Evolutionary conservation across 2,113 vertebrate genomes (phyloP), one percentile per base, ranked within the genome.

Genomic region (Centrocercus urophasianus): DNA sequence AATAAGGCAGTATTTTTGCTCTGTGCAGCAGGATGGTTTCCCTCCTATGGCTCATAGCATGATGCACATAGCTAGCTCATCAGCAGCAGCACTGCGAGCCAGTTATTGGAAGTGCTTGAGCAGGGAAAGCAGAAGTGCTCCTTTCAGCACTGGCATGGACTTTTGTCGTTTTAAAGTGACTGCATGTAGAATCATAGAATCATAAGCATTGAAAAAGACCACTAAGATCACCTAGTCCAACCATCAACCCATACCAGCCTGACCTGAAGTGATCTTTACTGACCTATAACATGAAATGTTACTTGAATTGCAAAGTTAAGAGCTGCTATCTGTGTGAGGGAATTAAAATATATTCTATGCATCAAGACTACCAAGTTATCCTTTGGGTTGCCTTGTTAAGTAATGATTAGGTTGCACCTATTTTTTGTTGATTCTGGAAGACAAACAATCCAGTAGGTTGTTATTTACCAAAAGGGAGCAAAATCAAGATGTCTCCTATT

Each of bases 41-140:
- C 45, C 56, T 78, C 43, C 34, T 48, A 21, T 34, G 71, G 38
- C n/a, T 40, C 32, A 8, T 48, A 25, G 25, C 0, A 0, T 6
- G 12, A 6, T 70, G 45, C 11, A 9, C 0, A 0, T 45, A 16
- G 19, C 45, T 86, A 38, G 38, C 38, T 38, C 38, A 38, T 38
- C 38, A 38, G 10, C 24, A 11, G 36, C 0, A 0, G 32, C 4
- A 5, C 43, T 54, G 5, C 4, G 6, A 69, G 30, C 54, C 59
- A 15, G 10, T 2, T 7, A 24, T 10, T 13, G 17, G 32, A 19
- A 22, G 40, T 27, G 27, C 16, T 2, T 48, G 48, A 70, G 28
- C 6, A 1, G 32, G 30, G 71, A 36, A 69, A 66, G n/a, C 36
- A 59, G 61, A 66, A 30, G 6, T 86, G 30, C 36, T 74, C 32